Evolutionary conservation across 2,797 vertebrate species (phyloP), one percentile per base, ranked within the genome.

Genomic region (Darevskia nairensis): DNA sequence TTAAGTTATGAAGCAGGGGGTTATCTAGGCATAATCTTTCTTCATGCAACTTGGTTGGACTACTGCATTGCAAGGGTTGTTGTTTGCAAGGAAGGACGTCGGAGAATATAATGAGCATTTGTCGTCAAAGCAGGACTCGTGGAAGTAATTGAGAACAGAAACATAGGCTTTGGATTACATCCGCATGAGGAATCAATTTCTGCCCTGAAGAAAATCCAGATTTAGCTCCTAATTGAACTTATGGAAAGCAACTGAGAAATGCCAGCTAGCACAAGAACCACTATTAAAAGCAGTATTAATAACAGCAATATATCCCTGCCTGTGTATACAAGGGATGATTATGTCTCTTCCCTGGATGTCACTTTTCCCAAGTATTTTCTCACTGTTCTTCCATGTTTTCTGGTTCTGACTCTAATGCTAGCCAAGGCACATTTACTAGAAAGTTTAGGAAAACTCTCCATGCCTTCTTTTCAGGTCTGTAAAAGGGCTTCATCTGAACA

Each of bases 401-500:
- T 81, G 80, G 10, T 86, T 75, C 61, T 80, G 15, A 6, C 50
- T 19, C 50, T 17, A 44, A 75, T 75, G 39, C 21, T 2, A 50
- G 25, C 21, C n/a, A 41, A 25, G 19, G 68, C 35, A 66, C 8
- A 8, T 10, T 75, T 69, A 77, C 35, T 11, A 81, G 4, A 44
- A 32, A 64, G 29, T 75, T 87, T 27, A 29, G 13, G 44, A 61
- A 61, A 1, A 75, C 10, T 80, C 39, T 32, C 11, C 55, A 64
- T 87, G 55, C n/a, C 3, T 85, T 71, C 1, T 6, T 69, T 80
- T 81, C 85, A 98, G 98, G 83, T 96, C 94, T 6, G 97, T 99
- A 86, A 98, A 95, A 89, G 98, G 98, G 19, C 97, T 98, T 75
- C 98, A 98, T 85, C 59, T 98, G 86, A 98, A 98, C 92, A 5